Conservation (phyloP, 2,797 vertebrate species). For the Lerista edwardsae region DNA sequence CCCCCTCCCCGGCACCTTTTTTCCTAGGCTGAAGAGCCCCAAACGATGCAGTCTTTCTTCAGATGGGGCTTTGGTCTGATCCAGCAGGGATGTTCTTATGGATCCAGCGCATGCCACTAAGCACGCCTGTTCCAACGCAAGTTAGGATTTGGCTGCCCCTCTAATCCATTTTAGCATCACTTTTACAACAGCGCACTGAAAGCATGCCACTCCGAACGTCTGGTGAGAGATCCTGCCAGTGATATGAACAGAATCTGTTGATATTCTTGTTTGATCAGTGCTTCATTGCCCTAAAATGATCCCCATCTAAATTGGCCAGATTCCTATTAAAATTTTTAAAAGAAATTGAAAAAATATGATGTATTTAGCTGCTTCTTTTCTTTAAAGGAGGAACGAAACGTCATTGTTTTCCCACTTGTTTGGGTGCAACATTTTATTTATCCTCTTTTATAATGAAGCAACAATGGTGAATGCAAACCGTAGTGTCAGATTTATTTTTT, state of each 20-base stretch:
- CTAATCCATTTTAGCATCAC: constrained; percentile 54
- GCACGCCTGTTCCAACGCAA: no score
- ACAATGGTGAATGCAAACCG: neutral
- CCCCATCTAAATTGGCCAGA: constrained; percentile 55
- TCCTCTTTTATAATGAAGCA: neutral
- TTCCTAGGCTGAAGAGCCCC: no score
- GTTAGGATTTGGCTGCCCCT: no score
- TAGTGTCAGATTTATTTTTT: neutral
- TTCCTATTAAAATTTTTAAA: constrained; percentile 67
- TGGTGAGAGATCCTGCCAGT: constrained; percentile 47
- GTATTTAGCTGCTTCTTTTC: constrained; percentile 63
- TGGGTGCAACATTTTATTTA: constrained; percentile 45
- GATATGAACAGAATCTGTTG: constrained; percentile 52
- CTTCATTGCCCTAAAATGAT: constrained; percentile 42
- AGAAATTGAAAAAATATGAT: constrained; percentile 62
- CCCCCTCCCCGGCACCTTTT: no score
- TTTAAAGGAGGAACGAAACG: constrained; percentile 49
- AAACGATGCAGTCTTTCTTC: no score
- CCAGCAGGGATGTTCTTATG: no score
- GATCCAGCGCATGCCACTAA: no score
- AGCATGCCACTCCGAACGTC: constrained; percentile 46
- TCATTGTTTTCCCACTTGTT: constrained; percentile 32
- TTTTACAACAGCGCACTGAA: constrained; percentile 44
- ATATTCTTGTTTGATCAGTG: constrained; percentile 59
- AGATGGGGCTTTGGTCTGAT: no score